Percentiles rank a stretch among this genome's conserved stretches.
Evolutionary conservation across 35 echinoderm and acorn worm species (phyloP).

Genomic region (Diadema setosum): DNA sequence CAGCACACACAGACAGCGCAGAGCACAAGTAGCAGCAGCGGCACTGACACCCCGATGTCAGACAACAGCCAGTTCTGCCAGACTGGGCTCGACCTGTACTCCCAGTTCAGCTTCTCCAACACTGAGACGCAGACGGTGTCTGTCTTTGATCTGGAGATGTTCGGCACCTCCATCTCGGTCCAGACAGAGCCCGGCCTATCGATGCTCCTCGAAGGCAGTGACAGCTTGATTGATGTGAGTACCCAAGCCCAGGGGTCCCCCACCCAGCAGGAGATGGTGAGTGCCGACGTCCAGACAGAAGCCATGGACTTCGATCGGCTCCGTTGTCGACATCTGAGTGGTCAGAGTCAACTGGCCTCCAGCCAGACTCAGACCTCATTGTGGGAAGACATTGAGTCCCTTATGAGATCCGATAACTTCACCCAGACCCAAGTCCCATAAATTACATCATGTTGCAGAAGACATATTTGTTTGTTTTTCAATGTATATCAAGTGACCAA

Average conservation of each 20-base stretch:
- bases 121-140: background rate
- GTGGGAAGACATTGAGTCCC: background rate
- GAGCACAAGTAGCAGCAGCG: background rate
- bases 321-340: background rate
- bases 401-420: background rate
- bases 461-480: too few species aligned
- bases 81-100: background rate
- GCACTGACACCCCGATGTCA: background rate
- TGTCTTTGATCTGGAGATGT: constrained; percentile 7
- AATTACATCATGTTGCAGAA: too few species aligned
- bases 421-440: background rate
- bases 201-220: background rate
- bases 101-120: constrained; percentile 3
- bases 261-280: background rate
- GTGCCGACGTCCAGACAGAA: constrained; percentile 5
- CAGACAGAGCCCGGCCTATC: background rate
- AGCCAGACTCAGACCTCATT: constrained; percentile 1
- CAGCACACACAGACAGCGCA: constrained; percentile 3
- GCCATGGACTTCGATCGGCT: background rate
- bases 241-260: background rate
- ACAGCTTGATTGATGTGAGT: background rate
- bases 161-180: constrained; percentile 8
- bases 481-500: too few species aligned
- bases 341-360: background rate
- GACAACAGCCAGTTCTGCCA: background rate